These are phyloP conservation scores for Anticlea derivata DNA, from an alignment of 2,888 invertebrate species.

Conservation along the genomic window DNA sequence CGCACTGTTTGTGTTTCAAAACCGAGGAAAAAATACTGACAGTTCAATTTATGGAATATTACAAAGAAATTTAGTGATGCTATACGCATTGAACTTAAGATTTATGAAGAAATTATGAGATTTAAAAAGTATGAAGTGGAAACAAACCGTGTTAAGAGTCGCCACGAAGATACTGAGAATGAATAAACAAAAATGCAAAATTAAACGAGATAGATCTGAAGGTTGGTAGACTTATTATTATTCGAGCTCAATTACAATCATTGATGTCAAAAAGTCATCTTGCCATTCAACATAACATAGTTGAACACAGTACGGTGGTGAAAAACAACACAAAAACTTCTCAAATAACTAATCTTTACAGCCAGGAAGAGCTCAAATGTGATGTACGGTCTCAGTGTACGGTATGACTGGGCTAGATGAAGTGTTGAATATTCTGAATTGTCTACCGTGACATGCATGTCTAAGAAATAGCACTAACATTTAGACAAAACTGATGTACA, in stretches of 20 bases:
- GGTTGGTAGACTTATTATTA: conserved; percentile 14
- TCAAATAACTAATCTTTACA: conserved; percentile 19
- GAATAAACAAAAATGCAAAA: conserved; percentile 8
- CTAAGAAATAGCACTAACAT: background rate
- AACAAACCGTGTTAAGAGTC: conserved; percentile 13
- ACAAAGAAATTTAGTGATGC: too few species aligned
- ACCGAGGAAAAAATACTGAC: too few species aligned
- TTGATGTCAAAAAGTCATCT: background rate
- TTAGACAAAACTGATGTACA: too few species aligned
- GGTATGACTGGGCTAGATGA: conserved; percentile 37
- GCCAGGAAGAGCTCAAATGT: conserved; percentile 26
- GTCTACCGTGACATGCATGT: conserved; percentile 60
- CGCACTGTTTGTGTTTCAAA: too few species aligned
- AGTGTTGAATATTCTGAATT: conserved; percentile 60
- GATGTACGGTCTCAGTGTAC: conserved; percentile 13
- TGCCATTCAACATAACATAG: background rate
- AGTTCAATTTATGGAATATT: too few species aligned
- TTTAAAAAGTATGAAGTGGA: conserved; percentile 19
- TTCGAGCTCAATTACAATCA: background rate
- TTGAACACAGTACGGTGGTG: background rate
- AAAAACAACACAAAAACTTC: conserved; percentile 8
- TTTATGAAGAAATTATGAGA: background rate
- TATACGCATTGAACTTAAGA: too few species aligned
- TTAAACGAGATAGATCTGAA: conserved; percentile 16
- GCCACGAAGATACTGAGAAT: conserved; percentile 16